Evolutionary conservation across 2,888 invertebrate species (phyloP), one percentile per base, ranked within the genome.

Genomic region (Timema podura): DNA sequence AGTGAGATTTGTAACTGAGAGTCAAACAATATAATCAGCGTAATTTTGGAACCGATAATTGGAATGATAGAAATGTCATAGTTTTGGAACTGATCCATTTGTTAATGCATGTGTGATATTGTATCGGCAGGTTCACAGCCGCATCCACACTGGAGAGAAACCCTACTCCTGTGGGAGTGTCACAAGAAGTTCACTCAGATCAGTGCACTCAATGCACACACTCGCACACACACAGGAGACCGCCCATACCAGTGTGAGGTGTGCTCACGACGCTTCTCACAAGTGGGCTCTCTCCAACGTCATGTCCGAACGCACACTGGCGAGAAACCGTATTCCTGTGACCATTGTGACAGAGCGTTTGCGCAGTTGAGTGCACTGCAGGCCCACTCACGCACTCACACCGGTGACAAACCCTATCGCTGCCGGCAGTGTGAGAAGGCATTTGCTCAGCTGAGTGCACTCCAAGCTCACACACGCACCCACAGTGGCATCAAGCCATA

Each of bases 141-240:
- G 66, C 54, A 54, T 66, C n/a, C 70, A 70, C 48, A 57, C 70
- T 9, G 70, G 66, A 1, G 70, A 70, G 59, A 66, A 57, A 46
- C 66, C 66, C 0, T 70, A 66, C 48, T 45, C 30, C 1, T 70
- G 70, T 15, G 47, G 51, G 65, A 66, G 66, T 70, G 70, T 48
- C 49, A 49, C 47, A 70, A 70, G 70, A 48, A 57, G 47, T 70
- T 70, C 59, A 57, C 70, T 6, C 70, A 70, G 54, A 46, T 48
- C 7, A 57, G 59, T 11, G 61, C 70, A 5, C 70, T 70, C 48
- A 70, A 57, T 7, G 54, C 66, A 30, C 70, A 70, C 61, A 66
- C 47, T 49, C 70, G 70, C 9, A 61, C 61, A 30, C 61, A 61
- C 61, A 61, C 61, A 13, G 61, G 61, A 8, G 61, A 61, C 44